Base-by-base conservation (phyloP, 2,888 invertebrate species). In the Drosophila mulleri region DNA sequence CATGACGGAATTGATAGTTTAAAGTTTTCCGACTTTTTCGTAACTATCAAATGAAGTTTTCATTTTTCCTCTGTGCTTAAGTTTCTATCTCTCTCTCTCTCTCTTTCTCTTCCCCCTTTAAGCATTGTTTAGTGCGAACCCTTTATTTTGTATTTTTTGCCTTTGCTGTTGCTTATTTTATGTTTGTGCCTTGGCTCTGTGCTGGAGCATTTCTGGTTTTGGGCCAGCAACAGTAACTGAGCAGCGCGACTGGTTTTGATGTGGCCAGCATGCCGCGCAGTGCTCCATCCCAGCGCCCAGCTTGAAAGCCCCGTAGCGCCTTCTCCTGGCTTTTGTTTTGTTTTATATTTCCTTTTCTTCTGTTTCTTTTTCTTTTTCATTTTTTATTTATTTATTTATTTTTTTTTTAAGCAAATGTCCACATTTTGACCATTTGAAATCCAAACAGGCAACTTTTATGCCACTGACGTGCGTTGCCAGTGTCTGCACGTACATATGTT, bases 361-460 rank as follows among this genome's bases (percentile, higher is more conserved):
- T 57, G 39, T 12, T 20, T 12, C 12, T 2, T 72, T 53, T 68
- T 80, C 69, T 68, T 71, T 80, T 14, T 12, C n/a, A n/a, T n/a
- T 71, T 53, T 68, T 80, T 71, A 23, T 23, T n/a, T n/a, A n/a
- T 26, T 6, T 6, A 0, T 26, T 26, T 26, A 5, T 20, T 12
- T 72, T 50, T 69, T 80, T 71, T 70, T 71, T 80, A 89, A 85
- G 75, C 89, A 87, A 89, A 85, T 89, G 85, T 80, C 82, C 80
- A 87, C 88, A 87, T 82, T 85, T 89, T 80, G 89, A 82, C 74
- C 85, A 87, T 89, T 85, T 85, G 85, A 86, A 84, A 84, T 82
- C 88, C 89, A 88, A 87, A 87, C 89, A 78, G 82, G 80, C 89
- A 88, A 84, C 88, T 84, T 82, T 83, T 89, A 81, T 85, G 84